Percentiles rank a stretch among this genome's conserved stretches.
Evolutionary conservation across 2,797 vertebrate genomes (phyloP).

Genomic region (Danio kyathit): DNA sequence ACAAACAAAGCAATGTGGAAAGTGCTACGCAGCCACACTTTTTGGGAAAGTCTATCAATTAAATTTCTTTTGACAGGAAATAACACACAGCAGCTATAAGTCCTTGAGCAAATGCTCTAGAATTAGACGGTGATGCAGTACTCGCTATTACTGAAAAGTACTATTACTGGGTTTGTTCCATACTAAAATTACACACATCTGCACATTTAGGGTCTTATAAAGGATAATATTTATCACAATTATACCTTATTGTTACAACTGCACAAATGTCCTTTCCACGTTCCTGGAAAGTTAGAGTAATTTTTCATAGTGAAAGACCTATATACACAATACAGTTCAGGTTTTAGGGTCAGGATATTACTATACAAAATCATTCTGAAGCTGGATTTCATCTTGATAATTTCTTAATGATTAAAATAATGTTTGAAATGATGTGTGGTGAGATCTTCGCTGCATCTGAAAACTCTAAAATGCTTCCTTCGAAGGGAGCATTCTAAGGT

Average conservation of each 20-base stretch:
- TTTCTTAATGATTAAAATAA: too few relatives aligned
- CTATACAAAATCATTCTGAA: too few relatives aligned
- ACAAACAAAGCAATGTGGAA: conserved; percentile 25
- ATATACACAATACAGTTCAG: neutral
- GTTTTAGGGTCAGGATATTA: neutral
- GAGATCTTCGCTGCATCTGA: too few relatives aligned
- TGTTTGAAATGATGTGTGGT: too few relatives aligned
- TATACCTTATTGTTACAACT: conserved; percentile 6
- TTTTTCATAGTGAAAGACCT: neutral
- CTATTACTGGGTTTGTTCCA: neutral
- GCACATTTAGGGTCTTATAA: neutral
- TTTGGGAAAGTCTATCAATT: neutral
- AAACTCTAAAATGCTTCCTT: too few relatives aligned
- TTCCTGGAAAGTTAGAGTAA: neutral
- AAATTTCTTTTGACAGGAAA: neutral
- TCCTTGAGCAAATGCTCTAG: conserved; percentile 8
- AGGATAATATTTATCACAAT: neutral
- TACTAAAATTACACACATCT: conserved; percentile 5
- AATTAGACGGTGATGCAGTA: neutral
- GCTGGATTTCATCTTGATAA: too few relatives aligned
- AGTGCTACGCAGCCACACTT: conserved; percentile 4
- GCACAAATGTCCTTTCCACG: conserved; percentile 6
- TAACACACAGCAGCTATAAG: neutral
- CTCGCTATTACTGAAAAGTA: neutral
- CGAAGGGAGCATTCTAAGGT: too few relatives aligned